A percentile compares a stretch with the other conserved stretches of the same genome.
Evolutionary conservation across 37 sponge, comb jelly and placozoan species (phyloP).

Genomic region (Geodia barretti): DNA sequence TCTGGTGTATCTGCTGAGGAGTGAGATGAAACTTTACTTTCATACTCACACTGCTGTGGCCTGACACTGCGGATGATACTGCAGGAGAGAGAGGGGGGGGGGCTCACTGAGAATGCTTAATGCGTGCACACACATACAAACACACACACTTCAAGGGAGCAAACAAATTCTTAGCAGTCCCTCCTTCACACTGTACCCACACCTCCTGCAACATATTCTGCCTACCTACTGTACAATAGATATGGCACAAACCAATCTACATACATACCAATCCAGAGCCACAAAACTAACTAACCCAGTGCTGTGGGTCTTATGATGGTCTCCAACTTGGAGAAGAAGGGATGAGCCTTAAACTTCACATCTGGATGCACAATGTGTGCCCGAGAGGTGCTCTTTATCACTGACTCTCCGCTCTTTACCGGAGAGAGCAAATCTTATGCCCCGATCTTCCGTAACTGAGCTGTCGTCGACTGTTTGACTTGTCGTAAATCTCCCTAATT

Average conservation of each 20-base stretch:
- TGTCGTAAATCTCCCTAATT: constrained; percentile 33
- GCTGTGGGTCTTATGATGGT: constrained; percentile 63
- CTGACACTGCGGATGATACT: constrained; percentile 25
- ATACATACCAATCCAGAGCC: too few species aligned
- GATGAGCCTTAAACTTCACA: constrained; percentile 50
- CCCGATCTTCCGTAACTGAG: neutral
- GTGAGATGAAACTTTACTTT: constrained; percentile 56
- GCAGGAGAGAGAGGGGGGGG: too few species aligned
- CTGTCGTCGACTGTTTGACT: neutral
- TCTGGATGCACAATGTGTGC: constrained; percentile 46
- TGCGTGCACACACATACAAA: too few species aligned
- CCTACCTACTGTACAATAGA: too few species aligned
- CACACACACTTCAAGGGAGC: too few species aligned
- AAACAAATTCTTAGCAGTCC: too few species aligned
- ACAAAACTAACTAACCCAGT: too few species aligned
- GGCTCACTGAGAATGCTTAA: too few species aligned
- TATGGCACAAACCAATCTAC: too few species aligned
- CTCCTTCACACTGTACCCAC: too few species aligned
- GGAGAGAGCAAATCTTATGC: constrained; percentile 24
- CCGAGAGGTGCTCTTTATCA: neutral
- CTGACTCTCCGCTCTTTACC: neutral
- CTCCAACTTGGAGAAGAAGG: constrained; percentile 39
- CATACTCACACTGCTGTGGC: constrained; percentile 16
- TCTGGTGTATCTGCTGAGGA: constrained; percentile 50
- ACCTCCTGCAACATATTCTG: too few species aligned